A percentile compares a stretch with the other conserved stretches of the same genome.
Conservation (phyloP, 2,113 vertebrate species). For the Trematocara zebra region DNA sequence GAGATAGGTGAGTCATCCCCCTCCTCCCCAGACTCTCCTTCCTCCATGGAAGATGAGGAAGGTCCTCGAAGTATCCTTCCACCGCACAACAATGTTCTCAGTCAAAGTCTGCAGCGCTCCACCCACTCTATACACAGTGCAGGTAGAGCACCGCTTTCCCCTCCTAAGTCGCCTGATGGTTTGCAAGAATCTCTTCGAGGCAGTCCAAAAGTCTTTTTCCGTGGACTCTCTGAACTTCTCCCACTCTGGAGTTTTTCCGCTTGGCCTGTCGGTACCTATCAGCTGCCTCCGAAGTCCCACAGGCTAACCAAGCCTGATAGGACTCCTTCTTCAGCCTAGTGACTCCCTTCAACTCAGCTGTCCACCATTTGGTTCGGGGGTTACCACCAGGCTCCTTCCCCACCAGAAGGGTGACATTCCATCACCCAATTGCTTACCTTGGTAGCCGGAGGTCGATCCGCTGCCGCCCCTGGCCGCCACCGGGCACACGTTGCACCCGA, state of each 20-base stretch:
- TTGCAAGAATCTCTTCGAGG: background rate
- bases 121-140: background rate
- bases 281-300: background rate
- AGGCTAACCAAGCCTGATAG: background rate
- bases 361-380: accelerated
- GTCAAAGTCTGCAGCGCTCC: background rate
- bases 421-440: background rate
- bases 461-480: accelerated
- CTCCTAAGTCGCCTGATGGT: background rate
- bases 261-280: background rate
- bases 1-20: background rate
- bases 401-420: background rate
- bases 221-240: background rate
- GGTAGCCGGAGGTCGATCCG: accelerated
- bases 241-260: background rate
- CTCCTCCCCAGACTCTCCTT: background rate
- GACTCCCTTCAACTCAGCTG: background rate
- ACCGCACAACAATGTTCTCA: background rate
- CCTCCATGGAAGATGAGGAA: background rate
- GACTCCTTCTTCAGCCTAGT: background rate
- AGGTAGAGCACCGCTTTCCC: background rate
- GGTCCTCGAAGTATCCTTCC: background rate
- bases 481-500: background rate
- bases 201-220: background rate
- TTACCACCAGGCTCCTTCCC: background rate